Base-by-base conservation (phyloP, 2,113 vertebrate species). In the Gallinago media region DNA sequence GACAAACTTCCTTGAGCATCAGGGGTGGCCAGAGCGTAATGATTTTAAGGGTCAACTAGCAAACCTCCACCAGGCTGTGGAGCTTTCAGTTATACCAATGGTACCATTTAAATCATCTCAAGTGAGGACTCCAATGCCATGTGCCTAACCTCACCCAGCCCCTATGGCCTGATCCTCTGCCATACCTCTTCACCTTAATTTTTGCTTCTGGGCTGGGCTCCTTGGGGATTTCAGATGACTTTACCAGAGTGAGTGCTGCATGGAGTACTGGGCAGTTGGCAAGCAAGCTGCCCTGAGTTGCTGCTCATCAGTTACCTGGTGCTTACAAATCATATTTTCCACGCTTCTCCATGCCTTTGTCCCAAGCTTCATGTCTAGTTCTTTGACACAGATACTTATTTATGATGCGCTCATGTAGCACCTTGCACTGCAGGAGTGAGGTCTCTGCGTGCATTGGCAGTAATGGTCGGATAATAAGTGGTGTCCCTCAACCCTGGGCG, bases 371-470 rank as follows among this genome's bases (percentile, higher is more conserved):
- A 47, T 26, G 21, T 92, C 46, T n/a, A 22, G 5, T 66, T 90
- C 66, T 67, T 75, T 44, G 47, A 31, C n/a, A 42, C 5, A 18
- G 10, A 56, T 7, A 49, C 9, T 42, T 9, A 38, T 50, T 80
- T 32, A 21, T 32, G 15, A 27, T 29, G 25, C 54, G 38, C 40
- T 73, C 2, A 1, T 27, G 27, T 13, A 62, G 62, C 34, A 3
- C 26, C 17, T 78, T 0, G 0, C 7, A 27, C 42, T 62, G 79
- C 34, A 32, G 36, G 47, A 38, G 4, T 1, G 1, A 84, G 58
- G n/a, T 7, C n/a, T 85, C 36, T 44, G 8, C 1, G 9, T 68
- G 40, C 44, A n/a, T 2, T 58, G 47, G 22, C 29, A 34, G 55
- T 23, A 52, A 32, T 1, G 4, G 62, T 8, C 1, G 2, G 38